Evolutionary conservation across 2,888 invertebrate species (phyloP), one percentile per base, ranked within the genome.

Genomic region (Ernsta delagoae): DNA sequence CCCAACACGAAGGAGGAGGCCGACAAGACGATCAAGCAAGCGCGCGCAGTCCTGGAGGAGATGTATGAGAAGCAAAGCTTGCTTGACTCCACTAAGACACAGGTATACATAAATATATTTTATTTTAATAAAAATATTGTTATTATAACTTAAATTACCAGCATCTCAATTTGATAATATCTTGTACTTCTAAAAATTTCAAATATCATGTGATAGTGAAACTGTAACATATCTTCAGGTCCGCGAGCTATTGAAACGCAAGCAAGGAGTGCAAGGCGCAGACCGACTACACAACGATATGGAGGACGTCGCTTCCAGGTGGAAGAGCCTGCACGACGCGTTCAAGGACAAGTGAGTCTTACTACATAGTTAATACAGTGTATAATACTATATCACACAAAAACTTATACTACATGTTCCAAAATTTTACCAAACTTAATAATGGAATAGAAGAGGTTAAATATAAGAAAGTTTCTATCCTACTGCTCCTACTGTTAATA

Each of bases 11-110:
- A 97, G 88, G 98, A 98, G 45, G 98, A 98, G 82, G 98, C 98
- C 0, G 98, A 98, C 79, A 97, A 97, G 84, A 96, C 96, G 53
- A 96, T 97, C 73, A 96, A 96, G 79, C 96, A 96, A 79, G 95
- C 97, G 34, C 96, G 97, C 78, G 95, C 95, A 39, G 96, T 98
- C 0, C 94, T 98, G 36, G 98, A 98, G 83, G 98, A 98, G 79
- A 97, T 98, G 96, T 98, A 98, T 75, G 98, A 98, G 86, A 98
- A 97, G 77, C 98, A 99, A 85, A 97, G 97, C 57, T 91, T 98
- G 39, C 92, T 99, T 3, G 98, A 98, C 84, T 97, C 97, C 53
- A 97, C 98, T 9, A 96, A 96, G 85, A 96, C 96, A 48, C 98
- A 98, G 92, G 93, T 92, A 71, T 43, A n/a, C n/a, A n/a, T n/a